A percentile compares a stretch with the other conserved stretches of the same genome.
Evolutionary conservation across 2,888 invertebrate species (phyloP).

Genomic region (Meghimatium bilineatum): DNA sequence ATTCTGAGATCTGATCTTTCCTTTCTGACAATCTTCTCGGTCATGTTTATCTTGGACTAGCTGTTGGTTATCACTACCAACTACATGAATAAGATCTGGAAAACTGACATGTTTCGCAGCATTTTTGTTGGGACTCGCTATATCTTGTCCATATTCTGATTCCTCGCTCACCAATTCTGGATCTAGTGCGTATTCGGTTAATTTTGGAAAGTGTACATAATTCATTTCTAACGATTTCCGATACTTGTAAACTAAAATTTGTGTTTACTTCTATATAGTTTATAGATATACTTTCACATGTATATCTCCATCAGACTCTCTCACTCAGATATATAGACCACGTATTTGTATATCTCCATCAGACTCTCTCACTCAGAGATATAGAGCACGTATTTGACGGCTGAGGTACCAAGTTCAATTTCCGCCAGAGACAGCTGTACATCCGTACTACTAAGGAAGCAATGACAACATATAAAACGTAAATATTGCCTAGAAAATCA

Average conservation of each 20-base stretch:
- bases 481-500: too few relatives aligned
- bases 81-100: background rate
- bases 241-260: background rate
- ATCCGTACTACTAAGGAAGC: too few relatives aligned
- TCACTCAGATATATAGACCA: too few relatives aligned
- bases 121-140: background rate
- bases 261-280: too few relatives aligned
- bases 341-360: too few relatives aligned
- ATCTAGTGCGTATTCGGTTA: constrained; percentile 29
- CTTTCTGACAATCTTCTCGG: background rate
- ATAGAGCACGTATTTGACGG: too few relatives aligned
- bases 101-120: background rate
- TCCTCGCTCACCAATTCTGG: constrained; percentile 14
- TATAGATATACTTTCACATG: too few relatives aligned
- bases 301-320: too few relatives aligned
- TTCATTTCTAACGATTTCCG: background rate
- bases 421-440: too few relatives aligned
- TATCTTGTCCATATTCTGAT: background rate
- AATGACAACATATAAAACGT: too few relatives aligned
- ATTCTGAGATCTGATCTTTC: background rate
- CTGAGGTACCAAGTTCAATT: too few relatives aligned
- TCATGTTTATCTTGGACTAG: background rate
- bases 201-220: constrained; percentile 40
- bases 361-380: too few relatives aligned
- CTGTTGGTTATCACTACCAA: background rate